Evolutionary conservation across 2,797 vertebrate genomes (phyloP).

Genomic region (Malurus splendens): DNA sequence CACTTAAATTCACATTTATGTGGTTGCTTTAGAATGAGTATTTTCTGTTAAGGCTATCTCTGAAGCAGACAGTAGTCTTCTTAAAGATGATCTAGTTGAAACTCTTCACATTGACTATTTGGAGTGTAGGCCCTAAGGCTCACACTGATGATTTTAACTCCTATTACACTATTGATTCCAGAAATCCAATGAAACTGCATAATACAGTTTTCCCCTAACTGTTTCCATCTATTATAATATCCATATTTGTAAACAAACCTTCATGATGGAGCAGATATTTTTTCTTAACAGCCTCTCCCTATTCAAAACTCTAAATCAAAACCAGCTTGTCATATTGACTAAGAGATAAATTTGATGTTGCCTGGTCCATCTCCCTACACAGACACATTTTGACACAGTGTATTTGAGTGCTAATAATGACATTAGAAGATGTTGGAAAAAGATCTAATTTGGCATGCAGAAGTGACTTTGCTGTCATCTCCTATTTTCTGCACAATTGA

Average conservation of each 20-base stretch:
- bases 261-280: neutral
- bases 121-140: neutral
- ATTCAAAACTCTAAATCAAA: slow-evolving; percentile 58
- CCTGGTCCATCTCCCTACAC: slow-evolving; percentile 66
- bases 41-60: neutral
- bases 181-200: neutral
- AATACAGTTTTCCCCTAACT: neutral
- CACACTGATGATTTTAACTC: neutral
- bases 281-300: slow-evolving; percentile 8
- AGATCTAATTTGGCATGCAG: slow-evolving; percentile 81
- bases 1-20: neutral
- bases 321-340: slow-evolving; percentile 66
- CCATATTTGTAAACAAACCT: neutral
- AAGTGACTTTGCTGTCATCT: slow-evolving; percentile 79
- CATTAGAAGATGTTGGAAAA: slow-evolving; percentile 80
- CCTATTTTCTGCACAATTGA: slow-evolving; percentile 80
- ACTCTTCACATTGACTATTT: neutral
- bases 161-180: neutral
- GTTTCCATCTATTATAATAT: neutral
- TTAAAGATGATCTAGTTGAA: neutral
- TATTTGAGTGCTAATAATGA: slow-evolving; percentile 84
- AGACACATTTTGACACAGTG: slow-evolving; percentile 76
- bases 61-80: neutral
- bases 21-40: neutral
- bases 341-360: slow-evolving; percentile 62